Conservation (phyloP, 2,113 vertebrate species). For the Syngnathus scovelli region DNA sequence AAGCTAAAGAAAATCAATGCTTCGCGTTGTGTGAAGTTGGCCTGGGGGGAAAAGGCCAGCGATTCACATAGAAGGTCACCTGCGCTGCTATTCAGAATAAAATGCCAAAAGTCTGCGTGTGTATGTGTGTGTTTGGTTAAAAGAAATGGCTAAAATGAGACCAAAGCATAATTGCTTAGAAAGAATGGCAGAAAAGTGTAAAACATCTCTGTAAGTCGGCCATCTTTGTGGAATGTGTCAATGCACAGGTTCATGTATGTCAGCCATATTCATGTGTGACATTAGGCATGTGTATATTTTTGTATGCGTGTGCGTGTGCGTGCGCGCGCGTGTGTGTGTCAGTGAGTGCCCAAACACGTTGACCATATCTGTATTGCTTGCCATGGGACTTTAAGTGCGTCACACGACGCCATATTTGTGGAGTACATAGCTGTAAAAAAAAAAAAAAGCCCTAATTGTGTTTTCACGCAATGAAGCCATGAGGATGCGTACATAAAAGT, state of each 20-base stretch:
- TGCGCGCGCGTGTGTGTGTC: no score
- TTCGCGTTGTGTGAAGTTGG: neutral
- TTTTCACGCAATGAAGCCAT: neutral
- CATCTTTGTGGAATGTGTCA: neutral
- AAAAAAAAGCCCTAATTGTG: neutral
- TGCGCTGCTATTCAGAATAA: neutral
- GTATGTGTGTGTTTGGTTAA: neutral
- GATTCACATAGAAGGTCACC: conserved; percentile 2
- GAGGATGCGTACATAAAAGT: neutral
- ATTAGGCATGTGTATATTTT: no score
- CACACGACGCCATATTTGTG: neutral
- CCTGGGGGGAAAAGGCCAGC: neutral
- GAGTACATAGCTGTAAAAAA: neutral
- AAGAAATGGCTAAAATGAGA: neutral
- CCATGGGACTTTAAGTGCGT: neutral
- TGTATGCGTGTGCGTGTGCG: no score
- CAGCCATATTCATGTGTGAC: no score
- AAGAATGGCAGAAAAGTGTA: neutral
- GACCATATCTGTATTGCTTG: neutral
- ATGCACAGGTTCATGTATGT: neutral
- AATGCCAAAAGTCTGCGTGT: neutral
- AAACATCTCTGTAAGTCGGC: no score
- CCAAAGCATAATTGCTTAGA: neutral
- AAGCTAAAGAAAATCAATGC: conserved; percentile 1
- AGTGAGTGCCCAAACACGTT: neutral